Base-by-base conservation (phyloP, 2,888 invertebrate species). In the Rotaria sp. region DNA sequence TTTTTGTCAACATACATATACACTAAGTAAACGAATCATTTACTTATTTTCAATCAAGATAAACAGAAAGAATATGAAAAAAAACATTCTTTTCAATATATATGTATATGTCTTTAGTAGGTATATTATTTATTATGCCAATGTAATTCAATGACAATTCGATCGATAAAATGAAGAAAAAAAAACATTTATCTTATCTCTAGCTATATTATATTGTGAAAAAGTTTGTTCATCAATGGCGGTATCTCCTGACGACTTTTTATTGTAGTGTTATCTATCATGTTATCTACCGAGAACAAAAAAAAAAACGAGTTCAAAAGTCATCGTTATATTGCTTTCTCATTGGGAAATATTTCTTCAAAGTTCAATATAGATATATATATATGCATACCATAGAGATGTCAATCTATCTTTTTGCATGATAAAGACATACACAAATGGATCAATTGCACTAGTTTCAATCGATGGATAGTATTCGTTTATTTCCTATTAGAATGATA, bases 261-360 rank as follows among this genome's bases (percentile, higher is more conserved):
- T 67, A 67, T 67, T 67, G 35, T 30, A 30, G 21, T 67, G 30
- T 35, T 67, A 67, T 67, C 67, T 67, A 18, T 67, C 67, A 67
- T 67, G 67, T 67, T 67, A 67, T 67, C 67, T 67, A 67, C 67
- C 67, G 67, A 67, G 67, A 38, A 45, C 11, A 30, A 50, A 50
- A 52, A 26, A 55, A 55, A 26, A 55, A 55, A 38, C 18, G 67
- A 67, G 67, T 67, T 67, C 67, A 67, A 67, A 67, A 30, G 67
- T 67, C 67, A 67, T 67, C 21, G 18, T 67, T 67, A 35, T 67
- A 35, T 67, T 35, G 67, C 35, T 67, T 67, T 67, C 67, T 67
- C 67, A 35, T 67, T 67, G 67, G 67, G 35, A 67, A 67, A 67
- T 67, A 67, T 67, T 67, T 67, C 67, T 67, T 67, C 35, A 67